These are phyloP conservation scores for Thecocarcelia acutangulata DNA, from an alignment of 2,888 invertebrate genomes.

Conservation along the genomic window DNA sequence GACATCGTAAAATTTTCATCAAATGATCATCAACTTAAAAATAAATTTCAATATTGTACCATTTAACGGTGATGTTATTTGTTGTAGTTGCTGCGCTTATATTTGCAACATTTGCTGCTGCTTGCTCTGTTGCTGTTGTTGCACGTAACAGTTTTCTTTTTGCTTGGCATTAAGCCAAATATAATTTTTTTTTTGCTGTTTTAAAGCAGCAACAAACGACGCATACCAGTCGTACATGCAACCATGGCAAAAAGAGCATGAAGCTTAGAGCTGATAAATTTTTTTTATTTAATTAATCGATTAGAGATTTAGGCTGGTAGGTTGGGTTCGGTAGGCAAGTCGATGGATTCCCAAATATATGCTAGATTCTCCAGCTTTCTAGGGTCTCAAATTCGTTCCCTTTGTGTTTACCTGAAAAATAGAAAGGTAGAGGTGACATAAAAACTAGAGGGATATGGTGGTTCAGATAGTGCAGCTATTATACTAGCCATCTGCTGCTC, in stretches of 20 bases:
- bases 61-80: conserved; percentile 77
- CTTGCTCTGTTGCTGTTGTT: conserved; percentile 38
- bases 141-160: conserved; percentile 62
- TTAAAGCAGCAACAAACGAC: conserved; percentile 29
- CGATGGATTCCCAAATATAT: no score
- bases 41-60: conserved; percentile 79
- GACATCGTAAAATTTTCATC: conserved; percentile 72
- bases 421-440: no score
- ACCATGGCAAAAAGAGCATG: conserved; percentile 42
- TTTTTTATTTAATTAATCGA: conserved; percentile 29
- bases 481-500: no score
- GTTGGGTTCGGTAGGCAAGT: no score
- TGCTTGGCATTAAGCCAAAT: conserved; percentile 68
- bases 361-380: no score
- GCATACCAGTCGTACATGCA: conserved; percentile 33
- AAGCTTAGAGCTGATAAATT: conserved; percentile 34
- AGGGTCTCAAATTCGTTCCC: no score
- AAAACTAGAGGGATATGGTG: no score
- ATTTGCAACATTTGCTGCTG: conserved; percentile 55
- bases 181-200: conserved; percentile 44
- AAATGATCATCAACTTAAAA: conserved; percentile 75
- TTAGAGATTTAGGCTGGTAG: neutral
- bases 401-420: no score
- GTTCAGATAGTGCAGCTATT: no score
- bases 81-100: conserved; percentile 39